Base-by-base conservation (phyloP, 1,140 invertebrate genomes). In the Drosophila ohnishii region DNA sequence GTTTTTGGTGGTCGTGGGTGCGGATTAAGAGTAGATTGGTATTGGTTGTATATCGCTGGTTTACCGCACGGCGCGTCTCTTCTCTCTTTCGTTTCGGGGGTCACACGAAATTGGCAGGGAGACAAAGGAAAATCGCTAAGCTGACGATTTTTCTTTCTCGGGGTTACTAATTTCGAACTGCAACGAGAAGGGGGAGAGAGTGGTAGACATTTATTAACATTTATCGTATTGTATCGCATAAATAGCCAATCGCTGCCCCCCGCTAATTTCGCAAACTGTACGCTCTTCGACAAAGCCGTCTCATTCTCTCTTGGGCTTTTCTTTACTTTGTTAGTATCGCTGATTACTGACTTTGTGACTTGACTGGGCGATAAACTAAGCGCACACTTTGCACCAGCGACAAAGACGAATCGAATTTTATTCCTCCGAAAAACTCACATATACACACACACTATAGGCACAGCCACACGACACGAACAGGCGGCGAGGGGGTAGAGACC, bases 101-200 rank as follows among this genome's bases (percentile, higher is more conserved):
- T 64, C 59, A 47, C 69, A 78, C 77, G 79, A 87, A 72, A 63
- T 76, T 78, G 74, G 64, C 80, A 73, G 71, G 58, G 47, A 78
- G 62, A 69, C 70, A 76, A 85, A 81, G 84, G 78, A 70, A 84
- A 76, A 73, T 66, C 75, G 75, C 62, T 78, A 86, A 75, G 59
- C 71, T 55, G 66, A 61, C 67, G 73, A 87, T 80, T 80, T 74
- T 65, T 48, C 35, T 59, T 61, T 71, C 61, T 70, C 72, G 80
- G 70, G 75, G 51, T 69, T 79, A 82, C 71, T 86, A 83, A 87
- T 79, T 69, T 73, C 61, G 58, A 80, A 87, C 84, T 87, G 84
- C 76, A 87, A 87, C 51, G 85, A 88, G 77, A 88, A 59, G 77
- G 74, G 76, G 53, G 71, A 80, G 45, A 85, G 47, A 84, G 44